Conservation (phyloP, 2,888 invertebrate species). For the Oligia latruncula region DNA sequence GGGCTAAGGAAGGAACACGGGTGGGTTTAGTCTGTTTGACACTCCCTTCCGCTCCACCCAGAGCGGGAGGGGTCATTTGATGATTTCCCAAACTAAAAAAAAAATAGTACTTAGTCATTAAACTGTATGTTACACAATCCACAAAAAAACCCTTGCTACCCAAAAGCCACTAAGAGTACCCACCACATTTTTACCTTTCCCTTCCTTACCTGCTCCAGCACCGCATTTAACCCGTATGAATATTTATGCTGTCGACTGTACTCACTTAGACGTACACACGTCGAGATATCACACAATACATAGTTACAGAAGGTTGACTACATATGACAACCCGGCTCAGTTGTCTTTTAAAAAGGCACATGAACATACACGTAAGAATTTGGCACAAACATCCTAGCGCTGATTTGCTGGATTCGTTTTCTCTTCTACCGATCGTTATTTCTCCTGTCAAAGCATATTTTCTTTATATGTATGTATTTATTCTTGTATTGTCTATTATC, state of each 20-base stretch:
- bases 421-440: neutral
- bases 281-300: neutral
- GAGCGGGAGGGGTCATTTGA: too few relatives aligned
- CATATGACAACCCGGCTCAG: neutral
- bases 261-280: conserved; percentile 34
- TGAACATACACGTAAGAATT: neutral
- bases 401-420: too few relatives aligned
- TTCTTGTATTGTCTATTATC: neutral
- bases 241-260: conserved; percentile 58
- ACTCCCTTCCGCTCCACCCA: too few relatives aligned
- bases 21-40: too few relatives aligned
- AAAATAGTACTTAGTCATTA: neutral
- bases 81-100: too few relatives aligned
- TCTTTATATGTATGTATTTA: neutral
- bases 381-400: too few relatives aligned
- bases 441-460: neutral
- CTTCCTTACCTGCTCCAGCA: conserved; percentile 34
- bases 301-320: conserved; percentile 4
- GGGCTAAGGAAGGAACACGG: too few relatives aligned
- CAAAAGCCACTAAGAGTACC: conserved; percentile 12
- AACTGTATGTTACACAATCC: conserved; percentile 2
- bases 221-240: conserved; percentile 56
- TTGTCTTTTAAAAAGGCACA: neutral
- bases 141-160: conserved; percentile 11
- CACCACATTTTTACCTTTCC: conserved; percentile 35